Evolutionary conservation across 2,797 vertebrate genomes (phyloP), one percentile per base, ranked within the genome.

Genomic region (Holocentrus rufus): DNA sequence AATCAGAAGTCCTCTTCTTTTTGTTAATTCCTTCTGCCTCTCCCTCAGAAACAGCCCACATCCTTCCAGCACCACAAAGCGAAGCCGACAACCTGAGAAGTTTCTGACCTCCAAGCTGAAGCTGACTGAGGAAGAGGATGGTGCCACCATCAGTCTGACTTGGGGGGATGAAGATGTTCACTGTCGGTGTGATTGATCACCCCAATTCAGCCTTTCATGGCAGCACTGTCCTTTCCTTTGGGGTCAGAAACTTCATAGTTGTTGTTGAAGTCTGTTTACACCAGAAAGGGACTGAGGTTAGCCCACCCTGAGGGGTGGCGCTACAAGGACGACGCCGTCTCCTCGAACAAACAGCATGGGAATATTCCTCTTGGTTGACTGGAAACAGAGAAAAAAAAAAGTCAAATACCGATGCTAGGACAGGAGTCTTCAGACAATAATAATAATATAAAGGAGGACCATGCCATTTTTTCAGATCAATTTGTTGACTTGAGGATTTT

Each of bases 331-430:
- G 4, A 99, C 97, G 0, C 97, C 98, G 4, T 99, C 97, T 58
- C 97, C 98, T 91, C 98, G 93, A 59, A 99, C 98, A 79, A 99
- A 99, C 81, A 99, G 95, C 98, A 99, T 99, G 0, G 98, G 97
- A 82, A 99, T 99, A 92, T 99, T 99, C 85, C 97, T 94, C 92
- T 99, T 99, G 49, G 98, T 99, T 1, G 98, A 99, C 98, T 99
- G 49, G 17, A 76, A 69, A 73, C 59, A 31, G 34, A 79, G 18
- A 78, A 17, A 64, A 64, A 59, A 58, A 63, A 18, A 15, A 27
- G 47, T 1, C 23, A 6, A 60, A 54, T 13, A 25, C 2, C 10
- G n/a, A 7, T 25, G 23, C 22, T 25, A 2, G 7, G 18, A 46
- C 15, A 47, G 2, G 13, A 27, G 4, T 11, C 9, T 42, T 42